Evolutionary conservation across 2,113 vertebrate species (phyloP).

Genomic region (Drymodes brunneopygia): DNA sequence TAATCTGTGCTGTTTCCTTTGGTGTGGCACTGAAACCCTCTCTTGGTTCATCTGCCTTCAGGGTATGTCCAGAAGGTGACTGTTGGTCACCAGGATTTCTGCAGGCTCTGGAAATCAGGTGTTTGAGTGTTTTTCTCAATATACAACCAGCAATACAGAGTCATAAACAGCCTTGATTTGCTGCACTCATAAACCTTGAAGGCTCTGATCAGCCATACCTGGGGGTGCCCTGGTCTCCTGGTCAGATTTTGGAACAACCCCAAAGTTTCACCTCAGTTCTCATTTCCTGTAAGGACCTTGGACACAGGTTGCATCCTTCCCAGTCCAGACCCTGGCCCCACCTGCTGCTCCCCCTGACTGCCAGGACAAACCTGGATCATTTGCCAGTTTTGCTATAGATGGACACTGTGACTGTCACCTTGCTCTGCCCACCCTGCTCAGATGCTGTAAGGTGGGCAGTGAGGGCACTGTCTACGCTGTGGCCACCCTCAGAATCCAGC

Average conservation of each 20-base stretch:
- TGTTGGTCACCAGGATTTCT: not conserved
- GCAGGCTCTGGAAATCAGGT: not conserved
- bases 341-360: not conserved
- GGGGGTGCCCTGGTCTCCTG: not conserved
- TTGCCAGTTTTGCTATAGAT: fast-evolving
- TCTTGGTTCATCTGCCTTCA: not conserved
- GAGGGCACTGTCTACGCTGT: not conserved
- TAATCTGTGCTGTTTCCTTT: not conserved
- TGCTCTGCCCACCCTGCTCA: not conserved
- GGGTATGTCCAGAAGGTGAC: not conserved
- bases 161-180: not conserved
- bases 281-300: not conserved
- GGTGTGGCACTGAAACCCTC: not conserved
- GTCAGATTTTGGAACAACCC: not conserved
- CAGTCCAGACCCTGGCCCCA: not conserved
- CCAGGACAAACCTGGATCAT: not conserved
- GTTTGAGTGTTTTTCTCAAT: not conserved
- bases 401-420: not conserved
- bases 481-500: not conserved
- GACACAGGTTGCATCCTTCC: fast-evolving
- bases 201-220: not conserved
- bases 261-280: not conserved
- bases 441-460: not conserved
- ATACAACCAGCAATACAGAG: not conserved
- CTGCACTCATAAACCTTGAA: not conserved